Percentiles rank a stretch among this genome's conserved stretches.
These are phyloP conservation scores for Trissolcus japonicus DNA, from an alignment of 2,888 invertebrate genomes.

Conservation along the genomic window DNA sequence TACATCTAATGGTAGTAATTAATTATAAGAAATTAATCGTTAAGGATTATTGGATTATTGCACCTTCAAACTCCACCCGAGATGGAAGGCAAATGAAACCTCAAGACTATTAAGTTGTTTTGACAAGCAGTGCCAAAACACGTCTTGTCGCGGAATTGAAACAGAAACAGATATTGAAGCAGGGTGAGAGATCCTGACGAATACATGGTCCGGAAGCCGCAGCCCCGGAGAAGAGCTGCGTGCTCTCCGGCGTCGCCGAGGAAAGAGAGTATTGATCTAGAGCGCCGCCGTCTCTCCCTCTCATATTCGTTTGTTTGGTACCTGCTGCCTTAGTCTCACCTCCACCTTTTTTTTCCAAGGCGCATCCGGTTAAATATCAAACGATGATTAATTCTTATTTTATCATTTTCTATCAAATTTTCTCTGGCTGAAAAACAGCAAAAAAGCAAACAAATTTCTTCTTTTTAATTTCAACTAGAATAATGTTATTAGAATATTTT, in stretches of 20 bases:
- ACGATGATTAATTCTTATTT: conserved; percentile 16
- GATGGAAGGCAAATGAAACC: no score
- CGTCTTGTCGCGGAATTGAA: no score
- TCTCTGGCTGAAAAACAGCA: conserved; percentile 22
- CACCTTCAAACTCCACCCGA: no score
- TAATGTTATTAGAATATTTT: no score
- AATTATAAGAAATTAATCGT: no score
- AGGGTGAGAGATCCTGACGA: neutral
- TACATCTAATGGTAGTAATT: no score
- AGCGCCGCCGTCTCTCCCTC: conserved; percentile 65
- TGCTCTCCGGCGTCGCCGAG: conserved; percentile 53
- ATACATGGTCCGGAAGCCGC: neutral
- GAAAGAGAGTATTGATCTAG: conserved; percentile 75
- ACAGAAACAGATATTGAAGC: neutral
- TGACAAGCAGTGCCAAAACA: no score
- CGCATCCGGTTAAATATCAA: conserved; percentile 9
- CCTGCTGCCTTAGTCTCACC: conserved; percentile 8
- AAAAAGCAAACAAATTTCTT: no score
- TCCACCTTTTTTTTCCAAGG: neutral
- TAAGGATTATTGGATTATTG: no score
- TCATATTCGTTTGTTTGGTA: conserved; percentile 44
- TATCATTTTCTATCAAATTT: conserved; percentile 11
- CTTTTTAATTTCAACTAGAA: no score
- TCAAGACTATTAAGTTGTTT: no score
- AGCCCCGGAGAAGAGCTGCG: conserved; percentile 2